phyloP scores from a whole-genome alignment of 2,797 vertebrate species.

The Acridotheres tristis region DNA sequence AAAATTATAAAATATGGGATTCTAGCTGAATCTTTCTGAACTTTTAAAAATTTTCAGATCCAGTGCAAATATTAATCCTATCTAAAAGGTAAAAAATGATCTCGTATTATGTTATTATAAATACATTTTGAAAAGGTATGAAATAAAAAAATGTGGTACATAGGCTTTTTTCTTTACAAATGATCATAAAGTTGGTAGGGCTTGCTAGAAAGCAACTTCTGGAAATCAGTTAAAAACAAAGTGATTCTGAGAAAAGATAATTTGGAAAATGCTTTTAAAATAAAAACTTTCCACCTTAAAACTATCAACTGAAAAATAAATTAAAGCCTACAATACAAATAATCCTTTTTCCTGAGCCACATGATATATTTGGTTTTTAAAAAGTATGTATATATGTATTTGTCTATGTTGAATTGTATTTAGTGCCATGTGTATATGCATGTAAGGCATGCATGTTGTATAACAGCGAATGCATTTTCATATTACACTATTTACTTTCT shows the following conservation, averaged over 20 bases:
- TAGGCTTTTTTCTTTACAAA: not conserved
- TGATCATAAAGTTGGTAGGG: not conserved
- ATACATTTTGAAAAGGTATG: not conserved
- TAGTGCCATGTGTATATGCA: not conserved
- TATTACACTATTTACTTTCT: not conserved
- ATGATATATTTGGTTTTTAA: not conserved
- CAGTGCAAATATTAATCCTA: not conserved
- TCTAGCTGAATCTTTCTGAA: not conserved
- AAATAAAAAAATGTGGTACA: not conserved
- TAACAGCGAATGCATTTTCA: not conserved
- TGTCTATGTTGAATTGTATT: not conserved
- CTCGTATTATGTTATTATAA: not conserved
- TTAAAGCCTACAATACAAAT: not conserved
- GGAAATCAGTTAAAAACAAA: not conserved
- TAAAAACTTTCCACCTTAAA: not conserved
- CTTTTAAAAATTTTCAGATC: constrained; percentile 6
- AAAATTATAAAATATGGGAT: not conserved
- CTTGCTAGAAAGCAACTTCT: not conserved
- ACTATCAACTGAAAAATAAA: not conserved
- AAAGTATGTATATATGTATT: not conserved
- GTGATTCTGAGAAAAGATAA: not conserved
- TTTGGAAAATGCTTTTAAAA: constrained; percentile 33
- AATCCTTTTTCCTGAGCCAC: not conserved
- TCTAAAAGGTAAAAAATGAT: not conserved
- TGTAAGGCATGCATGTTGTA: not conserved